A percentile compares a stretch with the other conserved stretches of the same genome.
phyloP scores from a whole-genome alignment of 2,113 vertebrate species.

The Puma concolor region DNA sequence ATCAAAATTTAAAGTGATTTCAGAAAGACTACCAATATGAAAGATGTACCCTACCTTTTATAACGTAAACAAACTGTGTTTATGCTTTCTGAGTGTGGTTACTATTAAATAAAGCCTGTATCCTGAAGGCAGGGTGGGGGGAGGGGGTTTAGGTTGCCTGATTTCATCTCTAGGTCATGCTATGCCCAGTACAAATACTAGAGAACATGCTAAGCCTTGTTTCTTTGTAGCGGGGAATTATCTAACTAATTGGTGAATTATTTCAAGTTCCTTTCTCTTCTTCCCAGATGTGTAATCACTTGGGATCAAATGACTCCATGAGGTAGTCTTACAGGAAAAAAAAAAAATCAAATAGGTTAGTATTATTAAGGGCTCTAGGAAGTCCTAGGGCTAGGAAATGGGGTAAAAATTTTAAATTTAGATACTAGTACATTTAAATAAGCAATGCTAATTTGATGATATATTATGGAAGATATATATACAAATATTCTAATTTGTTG shows the following conservation, averaged over 20 bases:
- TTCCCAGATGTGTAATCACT: slow-evolving; percentile 7
- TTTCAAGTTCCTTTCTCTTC: slow-evolving; percentile 27
- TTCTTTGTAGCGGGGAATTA: not conserved
- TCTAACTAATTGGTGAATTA: not conserved
- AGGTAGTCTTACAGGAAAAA: not conserved
- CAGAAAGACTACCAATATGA: not conserved
- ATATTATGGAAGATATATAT: not conserved
- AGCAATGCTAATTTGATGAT: not conserved
- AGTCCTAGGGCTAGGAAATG: not conserved
- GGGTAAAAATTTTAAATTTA: not conserved
- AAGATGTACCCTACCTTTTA: not conserved
- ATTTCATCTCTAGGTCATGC: not conserved
- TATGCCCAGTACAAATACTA: not conserved
- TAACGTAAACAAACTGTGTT: not conserved
- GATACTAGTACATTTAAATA: not conserved
- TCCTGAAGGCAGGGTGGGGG: too few species aligned
- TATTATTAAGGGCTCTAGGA: not conserved
- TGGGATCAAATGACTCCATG: not conserved
- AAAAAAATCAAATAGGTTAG: not conserved
- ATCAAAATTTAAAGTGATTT: slow-evolving; percentile 30
- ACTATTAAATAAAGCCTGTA: not conserved
- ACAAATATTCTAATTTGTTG: not conserved
- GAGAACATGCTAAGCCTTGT: not conserved
- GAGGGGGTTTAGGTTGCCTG: not conserved
- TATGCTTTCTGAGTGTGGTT: not conserved